Conservation (phyloP, 2,888 invertebrate genomes). For the Pherbina coryleti region DNA sequence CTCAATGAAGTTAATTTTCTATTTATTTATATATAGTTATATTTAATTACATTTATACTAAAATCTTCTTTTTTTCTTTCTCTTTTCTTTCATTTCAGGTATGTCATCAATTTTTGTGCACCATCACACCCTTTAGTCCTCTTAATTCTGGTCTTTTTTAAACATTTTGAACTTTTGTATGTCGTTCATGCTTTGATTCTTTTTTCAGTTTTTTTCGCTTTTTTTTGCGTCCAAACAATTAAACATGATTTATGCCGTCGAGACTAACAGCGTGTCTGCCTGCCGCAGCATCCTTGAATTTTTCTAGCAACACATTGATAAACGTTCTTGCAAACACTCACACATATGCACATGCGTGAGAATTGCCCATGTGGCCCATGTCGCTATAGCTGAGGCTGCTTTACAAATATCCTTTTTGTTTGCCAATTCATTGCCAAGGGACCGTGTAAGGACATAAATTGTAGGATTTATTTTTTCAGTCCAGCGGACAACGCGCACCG, state of each 20-base stretch:
- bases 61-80: too few species aligned
- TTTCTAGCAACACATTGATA: constrained; percentile 12
- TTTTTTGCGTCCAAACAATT: background rate
- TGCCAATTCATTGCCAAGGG: background rate
- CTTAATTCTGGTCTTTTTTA: too few species aligned
- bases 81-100: too few species aligned
- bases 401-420: background rate
- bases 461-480: background rate
- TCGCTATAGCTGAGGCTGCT: background rate
- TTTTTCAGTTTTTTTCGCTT: background rate
- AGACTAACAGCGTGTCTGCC: background rate
- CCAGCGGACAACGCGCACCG: too few species aligned
- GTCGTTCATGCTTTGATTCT: background rate
- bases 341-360: background rate
- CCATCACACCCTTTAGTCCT: too few species aligned
- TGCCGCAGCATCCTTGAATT: background rate
- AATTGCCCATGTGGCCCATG: background rate
- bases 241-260: constrained; percentile 17
- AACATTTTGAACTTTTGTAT: too few species aligned
- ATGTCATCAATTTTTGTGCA: too few species aligned
- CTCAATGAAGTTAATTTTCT: too few species aligned
- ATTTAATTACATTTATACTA: too few species aligned
- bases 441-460: background rate
- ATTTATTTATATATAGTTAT: too few species aligned
- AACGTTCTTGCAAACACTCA: background rate